A percentile compares a stretch with the other conserved stretches of the same genome.
phyloP scores from a whole-genome alignment of 2,113 vertebrate genomes.

The Pygoscelis antarcticus region DNA sequence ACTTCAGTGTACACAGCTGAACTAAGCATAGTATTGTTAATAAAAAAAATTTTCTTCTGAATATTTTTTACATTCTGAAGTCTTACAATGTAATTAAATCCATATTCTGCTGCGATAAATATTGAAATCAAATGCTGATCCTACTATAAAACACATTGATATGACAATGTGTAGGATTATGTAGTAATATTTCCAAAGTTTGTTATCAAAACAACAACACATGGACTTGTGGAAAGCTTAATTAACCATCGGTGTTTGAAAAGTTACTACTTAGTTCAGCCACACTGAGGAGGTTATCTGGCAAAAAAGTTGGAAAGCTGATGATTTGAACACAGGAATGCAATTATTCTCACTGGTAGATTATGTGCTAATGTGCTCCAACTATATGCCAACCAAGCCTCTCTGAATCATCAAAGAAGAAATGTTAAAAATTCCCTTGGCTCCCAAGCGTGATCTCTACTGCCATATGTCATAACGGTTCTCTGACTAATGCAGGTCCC shows the following conservation, averaged over 20 bases:
- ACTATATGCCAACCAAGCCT: not conserved
- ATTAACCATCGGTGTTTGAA: constrained; percentile 21
- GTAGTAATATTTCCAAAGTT: not conserved
- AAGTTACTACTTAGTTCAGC: not conserved
- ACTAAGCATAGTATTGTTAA: not conserved
- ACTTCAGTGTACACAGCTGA: not conserved
- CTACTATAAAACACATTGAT: not conserved
- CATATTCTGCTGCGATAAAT: not conserved
- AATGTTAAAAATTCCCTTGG: constrained; percentile 32
- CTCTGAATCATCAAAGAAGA: constrained; percentile 20
- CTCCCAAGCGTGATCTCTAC: not conserved
- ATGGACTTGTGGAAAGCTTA: not conserved
- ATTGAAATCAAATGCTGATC: not conserved
- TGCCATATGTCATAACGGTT: not conserved
- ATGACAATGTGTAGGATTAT: not conserved
- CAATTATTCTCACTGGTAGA: constrained; percentile 11
- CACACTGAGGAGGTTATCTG: not conserved
- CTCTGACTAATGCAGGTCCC: constrained; percentile 13
- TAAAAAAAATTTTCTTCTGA: not conserved
- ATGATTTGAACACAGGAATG: not conserved
- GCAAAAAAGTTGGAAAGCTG: not conserved
- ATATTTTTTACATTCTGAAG: not conserved
- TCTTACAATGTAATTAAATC: not conserved
- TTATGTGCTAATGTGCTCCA: constrained; percentile 8
- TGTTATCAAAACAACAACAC: not conserved